These are phyloP conservation scores for Acronicta leporina DNA, from an alignment of 2,888 invertebrate species.

Conservation along the genomic window DNA sequence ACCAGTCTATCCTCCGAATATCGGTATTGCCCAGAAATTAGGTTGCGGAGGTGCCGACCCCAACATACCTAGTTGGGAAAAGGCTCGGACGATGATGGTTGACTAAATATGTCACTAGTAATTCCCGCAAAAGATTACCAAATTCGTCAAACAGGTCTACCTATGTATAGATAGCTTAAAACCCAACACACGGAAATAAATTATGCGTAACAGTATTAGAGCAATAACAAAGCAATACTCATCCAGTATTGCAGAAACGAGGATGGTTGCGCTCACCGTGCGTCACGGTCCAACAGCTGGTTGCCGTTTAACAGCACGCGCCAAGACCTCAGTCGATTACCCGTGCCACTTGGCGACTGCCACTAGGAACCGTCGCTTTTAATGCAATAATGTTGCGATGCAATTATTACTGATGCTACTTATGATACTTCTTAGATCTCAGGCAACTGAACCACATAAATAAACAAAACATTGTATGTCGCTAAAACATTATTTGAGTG, in stretches of 20 bases:
- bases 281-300: conserved; percentile 80
- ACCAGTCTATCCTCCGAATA: no score
- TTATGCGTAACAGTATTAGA: conserved; percentile 48
- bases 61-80: no score
- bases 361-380: conserved; percentile 53
- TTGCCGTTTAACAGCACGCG: conserved; percentile 73
- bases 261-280: conserved; percentile 75
- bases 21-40: no score
- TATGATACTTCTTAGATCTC: not conserved
- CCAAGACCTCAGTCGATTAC: conserved; percentile 65
- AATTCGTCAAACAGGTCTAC: no score
- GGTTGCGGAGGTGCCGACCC: no score
- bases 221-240: conserved; percentile 60
- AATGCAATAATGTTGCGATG: conserved; percentile 24
- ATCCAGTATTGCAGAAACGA: conserved; percentile 72
- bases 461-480: conserved; percentile 1
- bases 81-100: no score
- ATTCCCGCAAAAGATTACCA: no score
- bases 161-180: no score
- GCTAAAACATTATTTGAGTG: no score
- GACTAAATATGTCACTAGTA: no score
- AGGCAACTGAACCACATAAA: conserved; percentile 2
- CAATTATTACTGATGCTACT: conserved; percentile 9
- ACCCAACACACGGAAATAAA: conserved; percentile 6
- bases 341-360: conserved; percentile 59